Conservation (phyloP, 2,888 invertebrate genomes). For the Iphiclides podalirius region DNA sequence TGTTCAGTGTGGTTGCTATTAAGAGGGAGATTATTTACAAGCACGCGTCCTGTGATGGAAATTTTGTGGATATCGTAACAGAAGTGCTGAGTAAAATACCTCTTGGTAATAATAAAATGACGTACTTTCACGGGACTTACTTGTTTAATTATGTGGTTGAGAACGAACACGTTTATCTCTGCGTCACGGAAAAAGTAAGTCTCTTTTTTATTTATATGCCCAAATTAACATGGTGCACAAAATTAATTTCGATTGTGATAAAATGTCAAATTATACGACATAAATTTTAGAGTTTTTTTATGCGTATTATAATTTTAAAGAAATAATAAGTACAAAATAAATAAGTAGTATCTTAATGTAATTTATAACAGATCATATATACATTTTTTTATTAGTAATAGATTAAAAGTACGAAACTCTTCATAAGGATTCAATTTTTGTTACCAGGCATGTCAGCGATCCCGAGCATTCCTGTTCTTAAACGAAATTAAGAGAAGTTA, state of each 20-base stretch:
- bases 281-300: no score
- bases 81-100: constrained; percentile 91
- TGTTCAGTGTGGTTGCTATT: constrained; percentile 92
- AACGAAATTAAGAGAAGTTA: constrained; percentile 93
- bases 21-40: constrained; percentile 88
- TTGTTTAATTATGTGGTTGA: constrained; percentile 92
- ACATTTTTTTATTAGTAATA: no score
- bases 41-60: constrained; percentile 94
- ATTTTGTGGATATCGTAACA: constrained; percentile 94
- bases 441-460: constrained; percentile 91
- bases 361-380: no score
- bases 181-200: constrained; percentile 95
- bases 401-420: no score
- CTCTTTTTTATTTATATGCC: no score
- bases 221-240: no score
- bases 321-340: no score
- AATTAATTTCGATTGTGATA: no score
- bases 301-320: no score
- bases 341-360: no score
- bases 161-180: constrained; percentile 90
- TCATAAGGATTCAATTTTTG: constrained; percentile 1
- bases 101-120: constrained; percentile 89
- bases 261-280: no score
- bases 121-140: constrained; percentile 85
- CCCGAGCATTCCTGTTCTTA: constrained; percentile 92